These are phyloP conservation scores for Dusona sp. DNA, from an alignment of 2,888 invertebrate genomes.

Conservation along the genomic window DNA sequence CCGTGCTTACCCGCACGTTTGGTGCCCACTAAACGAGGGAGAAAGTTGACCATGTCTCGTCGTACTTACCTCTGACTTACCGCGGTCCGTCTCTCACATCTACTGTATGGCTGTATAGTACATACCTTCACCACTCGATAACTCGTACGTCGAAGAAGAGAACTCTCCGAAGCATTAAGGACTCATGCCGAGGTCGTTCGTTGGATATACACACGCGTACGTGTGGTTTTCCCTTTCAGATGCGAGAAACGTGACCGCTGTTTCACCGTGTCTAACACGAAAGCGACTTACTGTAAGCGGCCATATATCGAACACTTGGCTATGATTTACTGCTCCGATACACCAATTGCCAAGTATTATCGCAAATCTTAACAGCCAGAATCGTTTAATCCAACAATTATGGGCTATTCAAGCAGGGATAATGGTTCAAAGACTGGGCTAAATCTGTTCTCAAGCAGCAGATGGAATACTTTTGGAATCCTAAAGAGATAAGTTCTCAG, in stretches of 20 bases:
- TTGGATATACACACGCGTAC: slow-evolving; percentile 48
- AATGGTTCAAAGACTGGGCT: neutral
- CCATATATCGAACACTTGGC: neutral
- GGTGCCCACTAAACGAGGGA: slow-evolving; percentile 69
- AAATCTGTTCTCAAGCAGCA: neutral
- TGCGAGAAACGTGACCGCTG: slow-evolving; percentile 59
- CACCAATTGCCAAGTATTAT: slow-evolving; percentile 5
- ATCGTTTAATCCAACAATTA: neutral
- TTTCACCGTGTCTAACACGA: slow-evolving; percentile 43
- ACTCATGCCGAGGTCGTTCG: slow-evolving; percentile 62
- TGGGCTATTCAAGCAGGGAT: neutral
- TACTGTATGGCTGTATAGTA: slow-evolving; percentile 16
- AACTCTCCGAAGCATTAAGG: slow-evolving; percentile 66
- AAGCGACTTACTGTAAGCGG: neutral
- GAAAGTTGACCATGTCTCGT: slow-evolving; percentile 69
- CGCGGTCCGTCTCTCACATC: slow-evolving; percentile 18
- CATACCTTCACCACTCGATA: slow-evolving; percentile 50
- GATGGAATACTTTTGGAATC: too few relatives aligned
- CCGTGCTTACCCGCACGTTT: slow-evolving; percentile 69
- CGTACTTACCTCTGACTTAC: slow-evolving; percentile 40
- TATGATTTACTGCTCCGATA: neutral
- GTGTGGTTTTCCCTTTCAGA: slow-evolving; percentile 67
- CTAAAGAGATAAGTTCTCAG: too few relatives aligned
- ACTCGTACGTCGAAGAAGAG: slow-evolving; percentile 34
- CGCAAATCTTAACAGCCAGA: neutral